Conservation (phyloP, 2,888 invertebrate genomes). For the Lithosia quadra region DNA sequence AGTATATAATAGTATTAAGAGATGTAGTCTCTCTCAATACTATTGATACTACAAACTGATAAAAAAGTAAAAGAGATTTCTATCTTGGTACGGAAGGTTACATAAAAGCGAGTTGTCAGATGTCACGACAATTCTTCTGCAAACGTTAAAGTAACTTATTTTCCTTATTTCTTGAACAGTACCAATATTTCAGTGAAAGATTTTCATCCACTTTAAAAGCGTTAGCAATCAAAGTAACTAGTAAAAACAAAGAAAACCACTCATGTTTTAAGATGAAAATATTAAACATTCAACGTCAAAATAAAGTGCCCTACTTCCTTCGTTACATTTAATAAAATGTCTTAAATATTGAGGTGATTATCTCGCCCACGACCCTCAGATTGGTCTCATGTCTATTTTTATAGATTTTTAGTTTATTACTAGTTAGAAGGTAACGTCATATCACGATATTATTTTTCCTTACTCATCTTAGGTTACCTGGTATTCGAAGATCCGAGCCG, state of each 20-base stretch:
- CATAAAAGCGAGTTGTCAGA: too few relatives aligned
- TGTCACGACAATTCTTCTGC: too few relatives aligned
- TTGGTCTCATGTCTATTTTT: conserved; percentile 38
- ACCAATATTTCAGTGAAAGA: neutral
- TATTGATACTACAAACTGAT: too few relatives aligned
- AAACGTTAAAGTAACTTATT: neutral
- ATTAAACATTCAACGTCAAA: neutral
- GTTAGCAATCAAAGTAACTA: neutral
- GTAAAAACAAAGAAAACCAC: neutral
- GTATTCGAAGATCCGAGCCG: too few relatives aligned
- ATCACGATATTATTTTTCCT: conserved; percentile 38
- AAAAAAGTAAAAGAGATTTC: too few relatives aligned
- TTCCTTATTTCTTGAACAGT: neutral
- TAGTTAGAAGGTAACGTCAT: conserved; percentile 40
- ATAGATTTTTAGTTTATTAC: conserved; percentile 42
- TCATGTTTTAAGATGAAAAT: neutral
- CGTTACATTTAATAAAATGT: neutral
- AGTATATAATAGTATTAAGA: too few relatives aligned
- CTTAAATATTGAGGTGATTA: conserved; percentile 24
- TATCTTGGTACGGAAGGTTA: too few relatives aligned
- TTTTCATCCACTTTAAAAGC: neutral
- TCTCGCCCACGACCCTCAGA: conserved; percentile 31
- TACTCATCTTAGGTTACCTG: too few relatives aligned
- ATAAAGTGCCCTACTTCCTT: conserved; percentile 4
- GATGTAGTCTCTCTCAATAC: too few relatives aligned